Conservation (phyloP, 2,888 invertebrate species). For the Erpobdella octoculata region DNA sequence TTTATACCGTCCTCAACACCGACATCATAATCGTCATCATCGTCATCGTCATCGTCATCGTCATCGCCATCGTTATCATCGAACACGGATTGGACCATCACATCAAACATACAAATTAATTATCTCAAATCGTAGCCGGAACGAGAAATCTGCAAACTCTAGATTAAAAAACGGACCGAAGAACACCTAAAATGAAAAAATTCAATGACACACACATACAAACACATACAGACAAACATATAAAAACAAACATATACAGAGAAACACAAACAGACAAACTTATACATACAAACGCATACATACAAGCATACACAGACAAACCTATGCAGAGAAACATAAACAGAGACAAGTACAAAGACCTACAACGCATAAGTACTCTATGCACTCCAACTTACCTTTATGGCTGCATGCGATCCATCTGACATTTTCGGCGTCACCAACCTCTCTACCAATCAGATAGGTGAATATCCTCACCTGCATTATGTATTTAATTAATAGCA, state of each 20-base stretch:
- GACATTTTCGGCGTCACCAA: conserved; percentile 77
- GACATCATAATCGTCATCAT: neutral
- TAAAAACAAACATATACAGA: neutral
- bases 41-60: conserved; percentile 9
- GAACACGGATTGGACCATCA: no score
- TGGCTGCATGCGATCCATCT: conserved; percentile 98
- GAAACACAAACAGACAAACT: neutral
- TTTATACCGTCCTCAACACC: neutral
- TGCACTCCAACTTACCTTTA: conserved; percentile 74
- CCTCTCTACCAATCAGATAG: conserved; percentile 91
- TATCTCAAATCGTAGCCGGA: no score
- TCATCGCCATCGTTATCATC: conserved; percentile 6
- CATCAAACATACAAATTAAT: no score
- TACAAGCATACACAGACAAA: neutral
- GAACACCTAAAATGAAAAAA: neutral
- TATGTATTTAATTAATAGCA: neutral
- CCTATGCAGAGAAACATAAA: neutral
- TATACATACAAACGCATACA: neutral
- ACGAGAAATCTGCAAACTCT: no score
- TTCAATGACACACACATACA: neutral
- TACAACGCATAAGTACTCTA: no score
- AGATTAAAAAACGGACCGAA: no score
- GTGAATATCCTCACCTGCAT: conserved; percentile 86
- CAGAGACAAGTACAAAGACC: no score
- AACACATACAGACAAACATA: neutral